phyloP scores from a whole-genome alignment of 2,888 invertebrate genomes.

The Dendrolimus pini region DNA sequence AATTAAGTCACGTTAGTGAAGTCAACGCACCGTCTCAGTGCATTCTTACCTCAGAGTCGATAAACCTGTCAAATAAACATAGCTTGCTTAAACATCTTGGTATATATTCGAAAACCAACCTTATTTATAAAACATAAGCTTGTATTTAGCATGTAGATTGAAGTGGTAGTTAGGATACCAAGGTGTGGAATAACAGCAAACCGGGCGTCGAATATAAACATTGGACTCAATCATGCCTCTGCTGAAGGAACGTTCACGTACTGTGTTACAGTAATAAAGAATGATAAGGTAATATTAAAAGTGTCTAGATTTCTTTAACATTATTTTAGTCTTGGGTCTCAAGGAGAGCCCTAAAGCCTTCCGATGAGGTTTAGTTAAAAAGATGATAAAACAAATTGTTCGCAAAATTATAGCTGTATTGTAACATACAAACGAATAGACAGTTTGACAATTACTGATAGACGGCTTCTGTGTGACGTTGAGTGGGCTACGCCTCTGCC shows the following conservation, averaged over 20 bases:
- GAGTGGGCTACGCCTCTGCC: too few species aligned
- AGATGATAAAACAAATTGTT: too few species aligned
- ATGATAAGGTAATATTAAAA: slow-evolving; percentile 8
- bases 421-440: too few species aligned
- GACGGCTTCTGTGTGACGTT: too few species aligned
- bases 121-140: neutral
- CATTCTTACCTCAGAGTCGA: slow-evolving; percentile 21
- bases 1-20: neutral
- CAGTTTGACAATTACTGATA: too few species aligned
- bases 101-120: slow-evolving; percentile 3
- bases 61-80: slow-evolving; percentile 32
- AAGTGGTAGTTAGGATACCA: slow-evolving; percentile 13
- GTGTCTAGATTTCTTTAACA: too few species aligned
- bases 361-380: too few species aligned
- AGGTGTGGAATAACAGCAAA: slow-evolving; percentile 34
- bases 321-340: too few species aligned
- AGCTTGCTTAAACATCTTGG: slow-evolving; percentile 23
- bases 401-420: too few species aligned
- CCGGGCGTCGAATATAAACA: slow-evolving; percentile 41
- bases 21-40: neutral
- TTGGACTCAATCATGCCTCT: slow-evolving; percentile 37
- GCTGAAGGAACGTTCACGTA: neutral
- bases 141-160: neutral
- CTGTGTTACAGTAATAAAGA: slow-evolving; percentile 3
- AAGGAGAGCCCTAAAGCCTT: too few species aligned